Evolutionary conservation across 2,888 invertebrate genomes (phyloP).

Genomic region (Trimorus sp.): DNA sequence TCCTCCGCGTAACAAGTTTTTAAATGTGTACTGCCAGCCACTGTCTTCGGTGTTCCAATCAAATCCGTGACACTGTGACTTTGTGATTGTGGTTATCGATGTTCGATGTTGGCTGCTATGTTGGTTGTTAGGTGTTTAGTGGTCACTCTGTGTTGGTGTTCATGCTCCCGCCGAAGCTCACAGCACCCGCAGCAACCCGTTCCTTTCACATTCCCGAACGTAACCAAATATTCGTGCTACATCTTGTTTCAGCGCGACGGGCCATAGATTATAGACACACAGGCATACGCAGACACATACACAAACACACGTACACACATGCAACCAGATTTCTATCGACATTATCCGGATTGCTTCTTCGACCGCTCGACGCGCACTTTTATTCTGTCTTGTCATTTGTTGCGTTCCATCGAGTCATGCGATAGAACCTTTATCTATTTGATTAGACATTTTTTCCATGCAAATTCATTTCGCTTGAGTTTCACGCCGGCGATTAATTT

Average conservation of each 20-base stretch:
- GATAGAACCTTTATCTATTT: neutral
- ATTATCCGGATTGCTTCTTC: constrained; percentile 36
- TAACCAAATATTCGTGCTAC: constrained; percentile 74
- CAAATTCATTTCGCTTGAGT: neutral
- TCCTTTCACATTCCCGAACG: constrained; percentile 62
- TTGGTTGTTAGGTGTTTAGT: constrained; percentile 81
- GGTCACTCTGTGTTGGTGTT: constrained; percentile 79
- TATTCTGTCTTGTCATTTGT: constrained; percentile 46
- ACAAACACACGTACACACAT: too few species aligned
- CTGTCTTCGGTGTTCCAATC: constrained; percentile 78
- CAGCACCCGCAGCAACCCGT: constrained; percentile 71
- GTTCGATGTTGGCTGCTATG: constrained; percentile 81
- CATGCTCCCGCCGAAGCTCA: constrained; percentile 70
- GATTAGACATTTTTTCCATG: too few species aligned
- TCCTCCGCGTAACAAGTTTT: constrained; percentile 50
- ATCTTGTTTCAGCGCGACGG: constrained; percentile 68
- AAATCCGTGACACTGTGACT: constrained; percentile 79
- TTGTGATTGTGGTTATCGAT: constrained; percentile 80
- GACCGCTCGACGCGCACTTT: constrained; percentile 29
- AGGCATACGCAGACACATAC: too few species aligned
- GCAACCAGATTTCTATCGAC: neutral
- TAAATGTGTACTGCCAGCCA: constrained; percentile 72
- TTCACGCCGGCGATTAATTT: constrained; percentile 11
- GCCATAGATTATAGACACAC: constrained; percentile 8
- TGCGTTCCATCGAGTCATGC: constrained; percentile 35